Base-by-base conservation (phyloP, 2,797 vertebrate genomes). In the Loris lydekkerianus region DNA sequence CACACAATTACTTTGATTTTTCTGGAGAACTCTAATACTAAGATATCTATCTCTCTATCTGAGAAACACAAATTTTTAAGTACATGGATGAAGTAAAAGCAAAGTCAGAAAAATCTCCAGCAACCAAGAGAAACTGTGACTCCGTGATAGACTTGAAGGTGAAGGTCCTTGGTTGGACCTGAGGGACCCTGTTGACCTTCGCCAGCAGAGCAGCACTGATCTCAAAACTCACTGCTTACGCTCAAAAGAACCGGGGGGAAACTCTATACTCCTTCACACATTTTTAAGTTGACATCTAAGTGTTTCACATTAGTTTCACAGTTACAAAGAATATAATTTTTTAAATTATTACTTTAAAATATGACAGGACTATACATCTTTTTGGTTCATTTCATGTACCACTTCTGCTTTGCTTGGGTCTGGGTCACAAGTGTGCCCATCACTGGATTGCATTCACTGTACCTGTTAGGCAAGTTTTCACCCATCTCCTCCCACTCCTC, bases 41-140 rank as follows among this genome's bases (percentile, higher is more conserved):
- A 6, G 37, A 23, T 46, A 72, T 49, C 76, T 83, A 77, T 58
- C 20, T 88, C 49, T 49, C 15, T 37, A 37, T 29, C 31, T 49
- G 29, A 46, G 61, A 84, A 21, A 67, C 5, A 40, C 29, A 37
- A 4, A 89, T 58, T 65, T 91, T 85, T 31, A 96, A 78, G 72
- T 58, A 73, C 6, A 56, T 27, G 6, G n/a, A 37, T 96, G 46
- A 94, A 83, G 23, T 80, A 92, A 81, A 2, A 96, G 37, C 10
- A 37, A 78, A 93, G 23, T 88, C 20, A 65, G 53, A 88, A 78
- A 89, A 89, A 37, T 81, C 43, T 89, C 80, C 61, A 56, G 56
- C 77, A 56, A 72, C 27, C 29, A 80, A 81, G 43, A 84, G 60
- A 86, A 65, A 34, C 3, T 43, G 46, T 43, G 15, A 86, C 31